These are phyloP conservation scores for Butorides virescens DNA, from an alignment of 2,113 vertebrate species.

Conservation along the genomic window DNA sequence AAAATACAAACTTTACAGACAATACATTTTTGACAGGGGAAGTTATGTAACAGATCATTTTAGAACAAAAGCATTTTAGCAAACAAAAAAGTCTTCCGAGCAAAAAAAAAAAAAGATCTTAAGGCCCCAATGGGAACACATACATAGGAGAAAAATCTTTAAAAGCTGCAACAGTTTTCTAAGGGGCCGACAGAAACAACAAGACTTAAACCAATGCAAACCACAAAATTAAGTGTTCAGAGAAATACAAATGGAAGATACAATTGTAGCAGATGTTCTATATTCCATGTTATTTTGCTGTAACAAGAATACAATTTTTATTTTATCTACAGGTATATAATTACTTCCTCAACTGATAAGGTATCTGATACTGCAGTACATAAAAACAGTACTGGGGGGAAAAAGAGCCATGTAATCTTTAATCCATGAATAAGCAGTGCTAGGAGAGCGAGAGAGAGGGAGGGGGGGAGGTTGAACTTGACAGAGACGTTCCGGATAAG, in stretches of 20 bases:
- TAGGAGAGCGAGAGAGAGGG: background rate
- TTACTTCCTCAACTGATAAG: background rate
- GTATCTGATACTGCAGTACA: background rate
- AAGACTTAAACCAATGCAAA: background rate
- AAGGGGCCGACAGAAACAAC: background rate
- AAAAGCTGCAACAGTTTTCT: background rate
- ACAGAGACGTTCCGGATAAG: background rate
- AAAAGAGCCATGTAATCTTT: background rate
- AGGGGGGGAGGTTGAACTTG: background rate
- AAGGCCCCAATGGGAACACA: accelerated
- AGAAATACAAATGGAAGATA: background rate
- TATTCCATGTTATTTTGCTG: background rate
- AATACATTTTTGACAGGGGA: background rate
- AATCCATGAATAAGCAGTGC: background rate
- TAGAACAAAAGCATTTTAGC: background rate
- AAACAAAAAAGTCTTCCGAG: background rate
- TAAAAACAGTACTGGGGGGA: background rate
- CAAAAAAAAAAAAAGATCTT: background rate
- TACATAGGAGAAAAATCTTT: background rate
- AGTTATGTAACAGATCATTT: background rate
- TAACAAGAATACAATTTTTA: background rate
- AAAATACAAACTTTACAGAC: background rate
- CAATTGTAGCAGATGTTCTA: background rate
- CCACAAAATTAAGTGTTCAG: background rate
- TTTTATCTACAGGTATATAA: background rate